Percentiles rank a stretch among this genome's conserved stretches.
Conservation (phyloP, 2,113 vertebrate species). For the Scopus umbretta region DNA sequence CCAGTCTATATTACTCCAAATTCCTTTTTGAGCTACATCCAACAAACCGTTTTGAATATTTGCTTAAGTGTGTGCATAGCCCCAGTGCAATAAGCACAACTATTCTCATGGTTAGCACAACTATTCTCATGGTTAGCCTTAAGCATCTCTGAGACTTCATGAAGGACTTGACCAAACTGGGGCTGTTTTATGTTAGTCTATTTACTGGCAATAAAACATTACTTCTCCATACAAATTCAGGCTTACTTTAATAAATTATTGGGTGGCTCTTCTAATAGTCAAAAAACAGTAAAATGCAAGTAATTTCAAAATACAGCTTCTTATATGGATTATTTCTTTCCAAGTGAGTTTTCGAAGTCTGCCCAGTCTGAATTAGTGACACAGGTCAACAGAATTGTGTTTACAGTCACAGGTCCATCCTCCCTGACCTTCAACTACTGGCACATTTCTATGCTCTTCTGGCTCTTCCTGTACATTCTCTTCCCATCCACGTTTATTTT, state of each 20-base stretch:
- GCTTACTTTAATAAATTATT: not conserved
- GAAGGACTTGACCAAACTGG: not conserved
- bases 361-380: not conserved
- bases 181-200: accelerated
- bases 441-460: accelerated
- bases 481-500: not conserved
- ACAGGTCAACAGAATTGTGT: not conserved
- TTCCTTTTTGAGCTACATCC: not conserved
- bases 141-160: not conserved
- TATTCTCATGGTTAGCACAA: not conserved
- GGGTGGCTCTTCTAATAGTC: not conserved
- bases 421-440: not conserved
- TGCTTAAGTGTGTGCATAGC: not conserved
- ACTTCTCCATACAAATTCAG: not conserved
- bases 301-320: not conserved
- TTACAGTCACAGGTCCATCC: not conserved
- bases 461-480: not conserved
- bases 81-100: not conserved
- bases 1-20: not conserved
- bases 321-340: not conserved
- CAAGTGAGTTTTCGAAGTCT: not conserved
- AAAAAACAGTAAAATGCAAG: not conserved
- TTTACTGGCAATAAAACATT: not conserved
- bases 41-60: not conserved
- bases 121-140: not conserved